Evolutionary conservation across 35 echinoderm and acorn worm species (phyloP).

Genomic region (Anneissia japonica): DNA sequence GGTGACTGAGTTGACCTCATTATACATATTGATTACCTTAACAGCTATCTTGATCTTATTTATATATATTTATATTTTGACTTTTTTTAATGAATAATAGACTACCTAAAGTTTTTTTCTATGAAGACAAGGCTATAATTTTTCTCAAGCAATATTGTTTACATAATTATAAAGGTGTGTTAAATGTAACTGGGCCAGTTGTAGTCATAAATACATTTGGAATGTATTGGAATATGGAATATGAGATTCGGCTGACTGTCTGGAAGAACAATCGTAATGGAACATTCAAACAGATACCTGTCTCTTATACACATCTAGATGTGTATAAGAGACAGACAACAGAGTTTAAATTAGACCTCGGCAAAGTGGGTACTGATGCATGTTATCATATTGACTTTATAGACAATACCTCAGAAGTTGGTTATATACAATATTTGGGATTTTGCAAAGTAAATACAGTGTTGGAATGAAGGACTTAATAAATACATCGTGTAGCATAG

Average conservation of each 20-base stretch:
- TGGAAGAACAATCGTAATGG: neutral
- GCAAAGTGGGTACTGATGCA: constrained; percentile 3
- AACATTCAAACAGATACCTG: neutral
- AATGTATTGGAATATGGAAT: constrained; percentile 27
- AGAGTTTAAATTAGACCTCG: neutral
- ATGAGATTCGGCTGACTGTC: neutral
- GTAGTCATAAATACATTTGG: neutral
- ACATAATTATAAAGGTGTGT: no score
- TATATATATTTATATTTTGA: no score
- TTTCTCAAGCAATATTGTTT: no score
- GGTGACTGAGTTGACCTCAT: no score
- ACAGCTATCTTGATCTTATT: no score
- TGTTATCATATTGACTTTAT: constrained; percentile 5
- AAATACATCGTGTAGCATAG: no score
- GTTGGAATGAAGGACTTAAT: no score
- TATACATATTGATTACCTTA: no score
- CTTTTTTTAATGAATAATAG: no score
- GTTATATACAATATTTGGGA: neutral
- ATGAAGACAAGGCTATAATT: no score
- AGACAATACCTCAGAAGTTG: neutral
- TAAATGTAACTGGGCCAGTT: neutral
- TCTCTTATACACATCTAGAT: no score
- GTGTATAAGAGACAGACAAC: neutral
- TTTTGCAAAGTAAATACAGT: neutral
- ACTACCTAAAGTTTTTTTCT: no score